Evolutionary conservation across 1,140 invertebrate species (phyloP), one percentile per base, ranked within the genome.

Genomic region (Sycophaga agraensis): DNA sequence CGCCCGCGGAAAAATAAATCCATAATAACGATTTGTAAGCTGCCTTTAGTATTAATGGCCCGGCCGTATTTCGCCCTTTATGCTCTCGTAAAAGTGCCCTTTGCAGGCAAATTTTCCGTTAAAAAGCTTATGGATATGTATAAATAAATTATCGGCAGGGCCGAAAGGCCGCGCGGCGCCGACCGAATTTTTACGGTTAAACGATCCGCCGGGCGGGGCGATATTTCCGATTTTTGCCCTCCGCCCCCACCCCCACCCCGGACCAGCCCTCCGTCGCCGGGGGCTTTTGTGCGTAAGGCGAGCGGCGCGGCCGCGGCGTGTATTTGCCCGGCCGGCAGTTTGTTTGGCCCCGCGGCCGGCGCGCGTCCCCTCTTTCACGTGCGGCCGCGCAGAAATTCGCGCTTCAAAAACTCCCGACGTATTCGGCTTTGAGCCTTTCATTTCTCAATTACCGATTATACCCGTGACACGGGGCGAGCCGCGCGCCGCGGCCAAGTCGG

Each of bases 51-150:
- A 42, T 26, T 28, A 40, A 17, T 31, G 11, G 11, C n/a, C 34
- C 40, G 3, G 51, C 24, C 51, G 31, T 54, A 54, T 54, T 54
- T 42, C 24, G 51, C 39, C 42, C 37, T 54, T 42, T 54, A 42
- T 42, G 28, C 31, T 4, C 50, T 42, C 26, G 19, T 34, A 19
- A 56, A 55, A 56, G 42, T 56, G 54, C 54, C 54, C 26, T 56
- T 45, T 45, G 42, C 54, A 56, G 54, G 42, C 7, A 56, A 56
- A 34, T 56, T 56, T 45, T 37, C 40, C 40, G 26, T 42, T 54
- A 54, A 54, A 54, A 54, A 54, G 51, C 54, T 56, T 56, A 56
- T 56, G 35, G 54, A 56, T n/a, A n/a, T 56, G 54, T 45, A 45
- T 56, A 56, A 56, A 56, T 56, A 56, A 56, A 56, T 56, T 45